Conservation (phyloP, 30 jellyfish, hydroid and myxozoan species). For the Phacellophora camtschatica region DNA sequence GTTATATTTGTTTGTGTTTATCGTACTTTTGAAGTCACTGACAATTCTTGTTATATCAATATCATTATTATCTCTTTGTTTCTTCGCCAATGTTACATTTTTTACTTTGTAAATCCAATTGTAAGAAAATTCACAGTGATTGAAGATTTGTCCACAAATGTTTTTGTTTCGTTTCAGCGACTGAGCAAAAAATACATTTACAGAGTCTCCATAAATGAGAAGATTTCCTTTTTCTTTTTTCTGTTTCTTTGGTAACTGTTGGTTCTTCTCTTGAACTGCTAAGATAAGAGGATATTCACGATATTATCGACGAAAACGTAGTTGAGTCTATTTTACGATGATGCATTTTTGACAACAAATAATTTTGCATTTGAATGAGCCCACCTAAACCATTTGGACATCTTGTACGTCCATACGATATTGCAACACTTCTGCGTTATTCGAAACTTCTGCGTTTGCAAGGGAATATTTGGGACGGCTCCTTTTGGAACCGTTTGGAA, state of each 20-base stretch:
- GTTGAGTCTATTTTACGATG: no score
- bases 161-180: slow-evolving; percentile 28
- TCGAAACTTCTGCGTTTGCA: no score
- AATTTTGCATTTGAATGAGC: no score
- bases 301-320: no score
- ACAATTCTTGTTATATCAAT: slow-evolving; percentile 20
- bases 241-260: not conserved
- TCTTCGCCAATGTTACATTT: slow-evolving; percentile 38
- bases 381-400: no score
- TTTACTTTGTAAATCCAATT: slow-evolving; percentile 54
- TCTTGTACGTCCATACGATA: no score
- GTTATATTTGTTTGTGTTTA: not conserved
- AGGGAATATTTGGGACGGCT: no score
- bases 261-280: not conserved
- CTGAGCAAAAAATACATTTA: slow-evolving; percentile 49
- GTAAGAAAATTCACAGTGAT: slow-evolving; percentile 35
- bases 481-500: no score
- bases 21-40: not conserved
- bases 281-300: no score
- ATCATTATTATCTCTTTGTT: slow-evolving; percentile 27
- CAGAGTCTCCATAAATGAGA: slow-evolving; percentile 76
- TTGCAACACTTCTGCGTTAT: no score
- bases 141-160: slow-evolving; percentile 45
- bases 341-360: no score
- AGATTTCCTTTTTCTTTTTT: slow-evolving; percentile 18